Evolutionary conservation across 2,888 invertebrate species (phyloP), one percentile per base, ranked within the genome.

Genomic region (Ectobius pallidus): DNA sequence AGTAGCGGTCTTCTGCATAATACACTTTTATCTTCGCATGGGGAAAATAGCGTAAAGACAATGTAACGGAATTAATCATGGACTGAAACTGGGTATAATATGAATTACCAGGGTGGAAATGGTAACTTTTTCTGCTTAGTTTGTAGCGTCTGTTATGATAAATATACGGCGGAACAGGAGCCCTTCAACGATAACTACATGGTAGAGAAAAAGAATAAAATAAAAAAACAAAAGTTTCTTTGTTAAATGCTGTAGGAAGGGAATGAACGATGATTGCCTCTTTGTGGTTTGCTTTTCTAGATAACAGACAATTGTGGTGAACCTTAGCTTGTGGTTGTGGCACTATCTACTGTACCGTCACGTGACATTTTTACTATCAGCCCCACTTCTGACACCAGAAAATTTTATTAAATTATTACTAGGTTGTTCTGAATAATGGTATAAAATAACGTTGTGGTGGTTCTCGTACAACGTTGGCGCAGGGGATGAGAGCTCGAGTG

Each of bases 401-500:
- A 55, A 55, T 55, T 11, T 25, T 55, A 55, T 27, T 55, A 27
- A 55, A 55, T 55, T 55, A 55, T 55, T 55, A 55, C 27, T 3
- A 27, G 14, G 14, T 55, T 55, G 7, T 22, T 55, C 27, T 55
- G 27, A 55, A 55, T 55, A 55, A 55, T 55, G 55, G 55, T 14
- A 3, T 27, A 55, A 55, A 55, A 55, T 55, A 27, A 9, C 27
- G 55, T 55, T 20, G 55, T 16, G 55, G 2, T n/a, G 52, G 20
- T 18, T 52, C 34, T 11, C 20, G 20, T 20, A 20, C 34, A 11
- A 7, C 34, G 34, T 7, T 11, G 11, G 34, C 6, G 34, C 34
- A 34, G 34, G 34, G n/a, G n/a, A n/a, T n/a, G n/a, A n/a, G n/a
- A n/a, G n/a, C n/a, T n/a, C n/a, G 7, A 18, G 20, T 11, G 49